A percentile compares a stretch with the other conserved stretches of the same genome.
Evolutionary conservation across 2,113 vertebrate genomes (phyloP).

Genomic region (Arothron firmamentum): DNA sequence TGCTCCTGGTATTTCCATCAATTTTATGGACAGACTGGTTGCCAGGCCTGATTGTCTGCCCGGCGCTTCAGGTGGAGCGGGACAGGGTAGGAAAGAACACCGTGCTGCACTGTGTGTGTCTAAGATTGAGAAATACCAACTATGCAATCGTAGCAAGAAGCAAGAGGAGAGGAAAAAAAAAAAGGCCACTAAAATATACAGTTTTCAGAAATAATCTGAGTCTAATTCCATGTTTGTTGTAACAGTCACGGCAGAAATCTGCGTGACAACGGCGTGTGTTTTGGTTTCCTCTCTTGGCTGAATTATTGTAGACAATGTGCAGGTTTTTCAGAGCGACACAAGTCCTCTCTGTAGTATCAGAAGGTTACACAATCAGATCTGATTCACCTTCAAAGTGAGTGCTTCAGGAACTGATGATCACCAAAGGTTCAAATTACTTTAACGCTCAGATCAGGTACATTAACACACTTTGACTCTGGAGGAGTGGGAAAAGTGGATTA

Average conservation of each 20-base stretch:
- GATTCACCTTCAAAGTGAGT: not conserved
- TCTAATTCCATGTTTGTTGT: too few species aligned
- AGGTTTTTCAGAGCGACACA: not conserved
- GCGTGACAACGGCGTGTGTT: slow-evolving; percentile 19
- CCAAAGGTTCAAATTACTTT: not conserved
- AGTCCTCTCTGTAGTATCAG: too few species aligned
- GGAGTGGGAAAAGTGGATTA: slow-evolving; percentile 27
- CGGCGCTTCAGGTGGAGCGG: not conserved
- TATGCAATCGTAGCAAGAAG: not conserved
- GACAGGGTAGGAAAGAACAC: too few species aligned
- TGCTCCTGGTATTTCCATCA: slow-evolving; percentile 4
- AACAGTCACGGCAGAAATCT: too few species aligned
- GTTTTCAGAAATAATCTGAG: too few species aligned
- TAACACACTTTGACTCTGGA: slow-evolving; percentile 26
- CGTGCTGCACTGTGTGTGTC: too few species aligned
- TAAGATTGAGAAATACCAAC: not conserved
- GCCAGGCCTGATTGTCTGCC: slow-evolving; percentile 32
- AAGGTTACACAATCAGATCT: not conserved
- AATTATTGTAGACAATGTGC: too few species aligned
- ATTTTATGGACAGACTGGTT: slow-evolving; percentile 24
- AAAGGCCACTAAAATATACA: not conserved
- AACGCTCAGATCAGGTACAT: slow-evolving; percentile 12
- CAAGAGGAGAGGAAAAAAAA: not conserved
- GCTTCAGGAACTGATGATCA: not conserved
- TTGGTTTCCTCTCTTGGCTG: slow-evolving; percentile 25